A percentile compares a stretch with the other conserved stretches of the same genome.
Evolutionary conservation across 2,888 invertebrate species (phyloP).

Genomic region (Chorisops tibialis): DNA sequence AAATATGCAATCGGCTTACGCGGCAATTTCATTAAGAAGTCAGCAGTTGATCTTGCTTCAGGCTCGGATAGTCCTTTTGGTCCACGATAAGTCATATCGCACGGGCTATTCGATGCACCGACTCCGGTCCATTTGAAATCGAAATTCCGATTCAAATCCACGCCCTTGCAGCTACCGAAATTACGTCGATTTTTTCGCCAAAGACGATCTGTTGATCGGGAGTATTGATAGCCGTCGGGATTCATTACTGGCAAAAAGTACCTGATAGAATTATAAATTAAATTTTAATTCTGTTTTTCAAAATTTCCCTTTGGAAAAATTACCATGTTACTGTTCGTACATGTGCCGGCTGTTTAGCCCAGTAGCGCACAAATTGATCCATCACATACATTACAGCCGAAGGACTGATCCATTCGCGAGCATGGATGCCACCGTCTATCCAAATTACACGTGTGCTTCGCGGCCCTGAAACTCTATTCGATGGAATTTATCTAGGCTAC

Average conservation of each 20-base stretch:
- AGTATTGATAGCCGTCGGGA: conserved; percentile 85
- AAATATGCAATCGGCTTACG: conserved; percentile 63
- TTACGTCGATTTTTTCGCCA: conserved; percentile 75
- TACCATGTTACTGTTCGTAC: conserved; percentile 79
- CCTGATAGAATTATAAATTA: background rate
- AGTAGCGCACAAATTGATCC: conserved; percentile 65
- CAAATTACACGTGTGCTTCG: conserved; percentile 64
- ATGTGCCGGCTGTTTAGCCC: conserved; percentile 59
- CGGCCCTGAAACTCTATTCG: conserved; percentile 65
- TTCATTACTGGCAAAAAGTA: conserved; percentile 71
- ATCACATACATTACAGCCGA: conserved; percentile 76
- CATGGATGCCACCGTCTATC: conserved; percentile 79
- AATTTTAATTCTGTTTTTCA: background rate
- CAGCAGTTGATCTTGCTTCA: conserved; percentile 68
- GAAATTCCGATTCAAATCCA: conserved; percentile 83
- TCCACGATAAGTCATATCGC: conserved; percentile 78
- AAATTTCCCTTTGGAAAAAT: conserved; percentile 19
- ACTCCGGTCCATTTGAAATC: conserved; percentile 80
- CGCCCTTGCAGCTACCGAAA: conserved; percentile 62
- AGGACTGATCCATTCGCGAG: conserved; percentile 85
- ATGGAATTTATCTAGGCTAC: background rate
- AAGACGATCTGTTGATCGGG: conserved; percentile 71
- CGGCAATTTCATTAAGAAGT: conserved; percentile 54
- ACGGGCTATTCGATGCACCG: conserved; percentile 76
- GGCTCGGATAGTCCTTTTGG: conserved; percentile 75